These are phyloP conservation scores for Mechanitis mazaeus DNA, from an alignment of 2,888 invertebrate species.

Conservation along the genomic window DNA sequence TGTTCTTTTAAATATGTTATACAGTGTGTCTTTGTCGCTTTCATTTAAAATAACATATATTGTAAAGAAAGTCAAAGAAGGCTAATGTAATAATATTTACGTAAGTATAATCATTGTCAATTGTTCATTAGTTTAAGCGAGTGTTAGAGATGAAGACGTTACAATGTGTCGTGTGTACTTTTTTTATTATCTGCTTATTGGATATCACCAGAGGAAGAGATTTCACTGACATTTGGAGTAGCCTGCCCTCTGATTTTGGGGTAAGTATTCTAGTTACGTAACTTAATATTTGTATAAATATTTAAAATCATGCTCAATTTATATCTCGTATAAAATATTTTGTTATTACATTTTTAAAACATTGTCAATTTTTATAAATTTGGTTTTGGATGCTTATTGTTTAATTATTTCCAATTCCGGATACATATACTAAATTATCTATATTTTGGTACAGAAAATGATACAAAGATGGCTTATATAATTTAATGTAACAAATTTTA, in stretches of 20 bases:
- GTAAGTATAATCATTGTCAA: conserved; percentile 10
- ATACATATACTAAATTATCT: no score
- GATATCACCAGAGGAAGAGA: conserved; percentile 13
- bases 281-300: no score
- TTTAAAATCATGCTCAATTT: no score
- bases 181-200: conserved; percentile 11
- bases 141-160: conserved; percentile 14
- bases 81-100: conserved; percentile 1
- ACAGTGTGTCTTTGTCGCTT: neutral
- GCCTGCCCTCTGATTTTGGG: conserved; percentile 22
- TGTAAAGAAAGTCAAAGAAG: no score
- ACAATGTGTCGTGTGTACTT: conserved; percentile 12
- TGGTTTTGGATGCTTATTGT: no score
- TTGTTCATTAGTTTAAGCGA: conserved; percentile 8
- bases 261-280: conserved; percentile 13
- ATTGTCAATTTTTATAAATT: no score
- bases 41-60: conserved; percentile 4
- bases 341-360: no score
- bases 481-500: no score
- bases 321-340: no score
- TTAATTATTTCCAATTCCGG: neutral
- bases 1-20: neutral
- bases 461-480: no score
- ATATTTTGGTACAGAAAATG: no score
- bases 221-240: conserved; percentile 15